Evolutionary conservation across 2,797 vertebrate genomes (phyloP), one percentile per base, ranked within the genome.

Genomic region (Tragelaphus oryx): DNA sequence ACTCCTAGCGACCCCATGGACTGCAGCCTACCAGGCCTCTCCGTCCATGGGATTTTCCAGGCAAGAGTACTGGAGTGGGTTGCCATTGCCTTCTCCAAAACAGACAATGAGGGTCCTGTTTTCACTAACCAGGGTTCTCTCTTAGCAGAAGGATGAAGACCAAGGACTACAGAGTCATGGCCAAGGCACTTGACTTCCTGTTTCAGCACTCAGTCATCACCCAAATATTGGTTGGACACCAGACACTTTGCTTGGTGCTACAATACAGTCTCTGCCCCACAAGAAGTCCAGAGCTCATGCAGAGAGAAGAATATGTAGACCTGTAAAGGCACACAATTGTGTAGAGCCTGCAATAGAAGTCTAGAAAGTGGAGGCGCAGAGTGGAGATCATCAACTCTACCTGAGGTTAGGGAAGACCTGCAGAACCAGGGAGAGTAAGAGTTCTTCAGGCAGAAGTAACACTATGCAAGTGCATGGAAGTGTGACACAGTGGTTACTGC

Each of bases 401-500:
- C 33, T 0, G 7, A 71, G 75, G 16, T 37, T 44, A 44, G 60
- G 17, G 44, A 54, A 80, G 81, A 2, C 20, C 46, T 13, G 46
- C 11, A 1, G 60, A 8, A 50, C 30, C 2, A 7, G 62, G 17
- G 46, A 44, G 26, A 8, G 26, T 2, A 0, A 54, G 80, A 33
- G 41, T 8, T 11, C 28, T 44, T 79, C 5, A 3, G 14, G 9
- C 28, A 26, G 26, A 33, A 30, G 44, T 7, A 16, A 11, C 71
- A 26, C n/a, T 11, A 0, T 33, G 16, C 8, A 6, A 10, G 11
- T 2, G 0, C 1, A 0, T 17, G n/a, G 48, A 6, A 9, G 41
- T 2, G 13, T 11, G 68, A 22, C 12, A 5, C n/a, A 13, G 10
- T 4, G 12, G 17, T 78, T 50, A 1, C 68, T 26, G 20, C 76